Conservation (phyloP, 2,797 vertebrate genomes). For the Sternotherus odoratus region DNA sequence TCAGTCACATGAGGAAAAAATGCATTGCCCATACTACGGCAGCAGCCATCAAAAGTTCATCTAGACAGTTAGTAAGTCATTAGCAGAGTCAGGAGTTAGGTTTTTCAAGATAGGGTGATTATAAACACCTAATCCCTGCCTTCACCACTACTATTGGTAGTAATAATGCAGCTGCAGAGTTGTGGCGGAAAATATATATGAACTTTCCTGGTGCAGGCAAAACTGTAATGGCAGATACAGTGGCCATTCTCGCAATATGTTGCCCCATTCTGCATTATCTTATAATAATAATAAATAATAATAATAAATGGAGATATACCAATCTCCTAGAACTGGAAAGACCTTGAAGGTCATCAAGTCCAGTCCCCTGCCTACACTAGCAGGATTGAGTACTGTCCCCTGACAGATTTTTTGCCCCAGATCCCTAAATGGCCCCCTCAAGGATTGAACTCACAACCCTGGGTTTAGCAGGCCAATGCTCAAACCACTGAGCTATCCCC, state of each 20-base stretch:
- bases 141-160: background rate
- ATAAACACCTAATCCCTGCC: background rate
- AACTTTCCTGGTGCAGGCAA: background rate
- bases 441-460: no score
- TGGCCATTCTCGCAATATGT: no score
- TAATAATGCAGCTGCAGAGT: background rate
- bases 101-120: background rate
- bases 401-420: no score
- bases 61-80: background rate
- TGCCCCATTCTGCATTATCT: background rate
- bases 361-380: no score
- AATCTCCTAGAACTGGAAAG: no score
- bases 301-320: no score
- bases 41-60: background rate
- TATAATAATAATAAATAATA: no score
- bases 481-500: no score
- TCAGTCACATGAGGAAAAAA: background rate
- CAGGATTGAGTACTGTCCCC: no score
- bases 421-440: no score
- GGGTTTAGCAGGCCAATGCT: no score
- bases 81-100: background rate
- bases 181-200: background rate
- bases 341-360: no score
- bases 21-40: accelerated
- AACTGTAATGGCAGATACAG: accelerated